Evolutionary conservation across 1,140 invertebrate species (phyloP).

Genomic region (Gonatopus flavifemur): DNA sequence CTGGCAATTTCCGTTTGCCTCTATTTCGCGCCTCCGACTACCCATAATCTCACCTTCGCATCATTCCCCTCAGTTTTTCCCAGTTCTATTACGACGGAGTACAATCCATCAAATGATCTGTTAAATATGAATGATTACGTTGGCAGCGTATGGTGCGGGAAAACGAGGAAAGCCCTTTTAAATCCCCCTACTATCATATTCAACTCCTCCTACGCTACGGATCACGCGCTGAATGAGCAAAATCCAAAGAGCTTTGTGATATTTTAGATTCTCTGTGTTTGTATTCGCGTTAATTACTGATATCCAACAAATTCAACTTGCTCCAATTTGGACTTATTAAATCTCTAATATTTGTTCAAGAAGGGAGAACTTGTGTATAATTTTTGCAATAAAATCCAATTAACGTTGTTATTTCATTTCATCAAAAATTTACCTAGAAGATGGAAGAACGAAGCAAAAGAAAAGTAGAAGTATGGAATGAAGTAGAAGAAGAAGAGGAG

Average conservation of each 20-base stretch:
- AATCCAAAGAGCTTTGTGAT: slow-evolving; percentile 17
- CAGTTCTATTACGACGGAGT: slow-evolving; percentile 1
- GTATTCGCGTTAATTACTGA: too few species aligned
- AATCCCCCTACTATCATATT: not conserved
- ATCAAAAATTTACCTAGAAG: too few species aligned
- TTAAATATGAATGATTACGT: slow-evolving; percentile 39
- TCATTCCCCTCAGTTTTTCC: not conserved
- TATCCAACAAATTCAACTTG: too few species aligned
- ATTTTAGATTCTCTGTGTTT: too few species aligned
- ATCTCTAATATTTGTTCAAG: too few species aligned
- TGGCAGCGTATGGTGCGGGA: not conserved
- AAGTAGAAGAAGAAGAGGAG: not conserved
- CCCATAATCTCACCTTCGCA: not conserved
- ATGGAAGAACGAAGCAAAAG: too few species aligned
- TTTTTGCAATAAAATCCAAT: too few species aligned
- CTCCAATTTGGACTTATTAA: too few species aligned
- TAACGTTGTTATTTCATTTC: too few species aligned
- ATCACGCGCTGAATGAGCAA: slow-evolving; percentile 18
- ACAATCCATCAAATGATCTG: slow-evolving; percentile 37
- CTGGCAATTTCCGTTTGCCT: slow-evolving; percentile 7
- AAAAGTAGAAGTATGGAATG: not conserved
- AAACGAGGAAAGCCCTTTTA: slow-evolving; percentile 3
- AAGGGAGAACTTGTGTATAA: too few species aligned
- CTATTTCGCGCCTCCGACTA: slow-evolving; percentile 3
- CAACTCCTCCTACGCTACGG: slow-evolving; percentile 5